Evolutionary conservation across 2,113 vertebrate species (phyloP).

Genomic region (Australoheros scitulus): DNA sequence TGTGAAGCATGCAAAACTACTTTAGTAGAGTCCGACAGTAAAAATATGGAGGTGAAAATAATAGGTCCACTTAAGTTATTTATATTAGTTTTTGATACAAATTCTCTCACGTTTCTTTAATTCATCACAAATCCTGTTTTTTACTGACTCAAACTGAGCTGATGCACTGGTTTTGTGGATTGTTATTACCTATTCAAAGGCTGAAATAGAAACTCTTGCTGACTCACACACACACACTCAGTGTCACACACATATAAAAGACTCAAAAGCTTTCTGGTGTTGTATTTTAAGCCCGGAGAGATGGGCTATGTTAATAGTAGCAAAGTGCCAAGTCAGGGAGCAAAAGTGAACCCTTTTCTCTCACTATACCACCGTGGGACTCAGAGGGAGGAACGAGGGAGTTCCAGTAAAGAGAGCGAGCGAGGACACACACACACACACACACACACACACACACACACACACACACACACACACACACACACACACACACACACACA

Average conservation of each 20-base stretch:
- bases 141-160: not conserved
- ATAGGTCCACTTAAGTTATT: not conserved
- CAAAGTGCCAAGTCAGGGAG: constrained; percentile 63
- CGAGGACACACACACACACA: constrained; percentile 12
- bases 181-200: constrained; percentile 25
- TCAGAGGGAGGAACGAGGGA: constrained; percentile 33
- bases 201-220: constrained; percentile 41
- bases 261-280: constrained; percentile 68
- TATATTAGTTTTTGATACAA: not conserved
- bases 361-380: constrained; percentile 49
- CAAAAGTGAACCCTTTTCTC: constrained; percentile 54
- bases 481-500: constrained; percentile 18
- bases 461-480: constrained; percentile 5
- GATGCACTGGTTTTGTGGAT: constrained; percentile 16
- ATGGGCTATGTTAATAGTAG: constrained; percentile 60
- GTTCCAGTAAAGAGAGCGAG: constrained; percentile 52
- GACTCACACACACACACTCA: constrained; percentile 30
- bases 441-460: constrained; percentile 32
- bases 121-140: not conserved
- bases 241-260: not conserved
- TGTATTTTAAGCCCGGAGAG: constrained; percentile 50
- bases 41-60: not conserved
- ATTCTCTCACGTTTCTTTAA: not conserved
- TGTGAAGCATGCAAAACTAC: not conserved
- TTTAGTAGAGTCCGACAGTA: not conserved